These are phyloP conservation scores for Schizaphis graminum DNA, from an alignment of 2,888 invertebrate species.

Conservation along the genomic window DNA sequence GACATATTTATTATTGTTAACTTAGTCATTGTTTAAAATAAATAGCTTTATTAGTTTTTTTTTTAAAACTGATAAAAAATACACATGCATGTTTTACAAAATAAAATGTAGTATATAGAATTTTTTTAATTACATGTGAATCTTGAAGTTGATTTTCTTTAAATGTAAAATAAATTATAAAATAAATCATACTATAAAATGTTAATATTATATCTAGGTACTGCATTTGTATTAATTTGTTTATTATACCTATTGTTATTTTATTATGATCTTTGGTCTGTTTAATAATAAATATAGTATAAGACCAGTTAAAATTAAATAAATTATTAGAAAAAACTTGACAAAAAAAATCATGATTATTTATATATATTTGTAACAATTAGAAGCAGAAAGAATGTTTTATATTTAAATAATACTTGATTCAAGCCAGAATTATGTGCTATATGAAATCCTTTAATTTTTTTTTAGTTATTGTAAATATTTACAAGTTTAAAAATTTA, in stretches of 20 bases:
- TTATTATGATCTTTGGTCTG: neutral
- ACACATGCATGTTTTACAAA: neutral
- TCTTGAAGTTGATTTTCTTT: neutral
- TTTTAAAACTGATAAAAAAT: neutral
- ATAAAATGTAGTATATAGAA: neutral
- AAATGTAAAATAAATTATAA: neutral
- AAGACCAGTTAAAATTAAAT: neutral
- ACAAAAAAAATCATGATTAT: neutral
- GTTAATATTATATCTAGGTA: neutral
- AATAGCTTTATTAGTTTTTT: neutral
- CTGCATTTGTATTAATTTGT: neutral
- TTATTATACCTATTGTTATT: neutral
- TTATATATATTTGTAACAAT: neutral
- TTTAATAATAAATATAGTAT: neutral
- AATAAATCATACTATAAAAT: too few relatives aligned
- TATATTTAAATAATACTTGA: neutral
- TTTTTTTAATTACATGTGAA: neutral
- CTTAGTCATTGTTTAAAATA: neutral
- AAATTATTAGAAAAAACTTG: neutral
- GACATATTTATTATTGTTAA: neutral
- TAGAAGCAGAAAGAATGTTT: neutral
- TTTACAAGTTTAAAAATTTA: neutral
- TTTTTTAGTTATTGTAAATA: slow-evolving; percentile 11
- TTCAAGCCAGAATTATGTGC: neutral
- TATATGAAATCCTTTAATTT: neutral